Conservation (phyloP, 1,140 invertebrate genomes). For the Hypsibius dujardini region DNA sequence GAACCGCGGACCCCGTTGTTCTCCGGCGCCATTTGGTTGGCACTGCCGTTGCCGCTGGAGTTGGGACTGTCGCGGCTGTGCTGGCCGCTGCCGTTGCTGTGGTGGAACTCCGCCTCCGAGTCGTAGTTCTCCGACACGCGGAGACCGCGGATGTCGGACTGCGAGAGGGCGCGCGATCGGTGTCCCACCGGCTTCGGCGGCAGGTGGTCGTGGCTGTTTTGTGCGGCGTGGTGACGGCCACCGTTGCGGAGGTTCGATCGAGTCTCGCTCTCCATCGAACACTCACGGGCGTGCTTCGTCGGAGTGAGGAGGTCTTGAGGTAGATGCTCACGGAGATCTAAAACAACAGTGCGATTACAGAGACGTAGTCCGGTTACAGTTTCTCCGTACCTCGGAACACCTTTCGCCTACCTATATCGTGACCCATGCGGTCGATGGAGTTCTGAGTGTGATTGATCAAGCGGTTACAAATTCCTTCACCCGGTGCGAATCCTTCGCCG, state of each 20-base stretch:
- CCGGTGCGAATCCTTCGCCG: constrained; percentile 53
- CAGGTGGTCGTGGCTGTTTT: background rate
- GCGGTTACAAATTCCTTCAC: constrained; percentile 58
- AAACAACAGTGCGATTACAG: constrained; percentile 9
- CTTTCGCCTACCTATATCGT: constrained; percentile 12
- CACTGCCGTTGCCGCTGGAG: constrained; percentile 8
- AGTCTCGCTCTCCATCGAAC: background rate
- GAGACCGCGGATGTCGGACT: constrained; percentile 13
- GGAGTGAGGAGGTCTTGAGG: background rate
- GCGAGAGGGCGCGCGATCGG: background rate
- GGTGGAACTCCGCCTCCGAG: constrained; percentile 23
- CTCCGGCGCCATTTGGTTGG: background rate
- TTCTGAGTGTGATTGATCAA: constrained; percentile 63
- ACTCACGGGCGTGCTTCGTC: background rate
- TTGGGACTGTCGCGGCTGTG: constrained; percentile 24
- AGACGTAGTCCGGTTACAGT: background rate
- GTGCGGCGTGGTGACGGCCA: background rate
- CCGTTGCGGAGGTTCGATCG: background rate
- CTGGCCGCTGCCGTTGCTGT: constrained; percentile 33
- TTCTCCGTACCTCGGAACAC: no score
- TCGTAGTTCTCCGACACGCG: constrained; percentile 7
- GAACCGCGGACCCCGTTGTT: constrained; percentile 1
- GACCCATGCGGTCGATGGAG: constrained; percentile 49
- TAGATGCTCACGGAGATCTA: constrained; percentile 6
- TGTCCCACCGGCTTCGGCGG: background rate